Base-by-base conservation (phyloP, 23 tunicate species). In the Trididemnum miniatum region DNA sequence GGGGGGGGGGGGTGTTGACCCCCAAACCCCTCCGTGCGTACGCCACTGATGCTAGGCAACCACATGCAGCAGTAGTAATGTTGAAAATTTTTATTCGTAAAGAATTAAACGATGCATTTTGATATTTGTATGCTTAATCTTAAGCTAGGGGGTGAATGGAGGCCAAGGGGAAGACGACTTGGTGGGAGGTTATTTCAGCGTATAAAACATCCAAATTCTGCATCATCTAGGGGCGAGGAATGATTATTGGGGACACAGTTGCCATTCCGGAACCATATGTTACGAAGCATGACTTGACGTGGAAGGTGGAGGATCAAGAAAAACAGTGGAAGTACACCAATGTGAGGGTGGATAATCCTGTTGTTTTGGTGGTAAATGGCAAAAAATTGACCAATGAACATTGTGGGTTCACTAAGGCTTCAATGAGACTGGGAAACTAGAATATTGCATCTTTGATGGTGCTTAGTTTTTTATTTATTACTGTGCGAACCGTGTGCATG, bases 211-310 rank as follows among this genome's bases (percentile, higher is more conserved):
- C n/a, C n/a, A n/a, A n/a, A n/a, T n/a, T n/a, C n/a, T n/a, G n/a
- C n/a, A n/a, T n/a, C 1, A 22, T 29, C 30, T 67, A 89, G 89
- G 89, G 93, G 2, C 74, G 80, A 37, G 98, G 98, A 7, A 79
- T 93, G 87, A 93, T 93, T 28, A 93, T 93, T 57, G 98, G 98
- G 1, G 98, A 93, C 72, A 35, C 98, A 7, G 98, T 93, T 15
- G 98, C 93, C 15, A 76, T 93, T 26, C 89, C 98, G 2, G 90
- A 93, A 38, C 98, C 98, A 23, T 80, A 51, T 32, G 35, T 93
- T 34, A 83, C 85, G 35, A 30, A 51, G 2, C 82, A 84, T 31
- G 71, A 81, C 31, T n/a, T 93, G 26, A 49, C 52, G 28, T 84
- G 71, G 71, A 72, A 30, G 28, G 37, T 35, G 1, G 81, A 35